Percentiles rank a stretch among this genome's conserved stretches.
Conservation (phyloP, 2,888 invertebrate genomes). For the Brachylomia viminalis region DNA sequence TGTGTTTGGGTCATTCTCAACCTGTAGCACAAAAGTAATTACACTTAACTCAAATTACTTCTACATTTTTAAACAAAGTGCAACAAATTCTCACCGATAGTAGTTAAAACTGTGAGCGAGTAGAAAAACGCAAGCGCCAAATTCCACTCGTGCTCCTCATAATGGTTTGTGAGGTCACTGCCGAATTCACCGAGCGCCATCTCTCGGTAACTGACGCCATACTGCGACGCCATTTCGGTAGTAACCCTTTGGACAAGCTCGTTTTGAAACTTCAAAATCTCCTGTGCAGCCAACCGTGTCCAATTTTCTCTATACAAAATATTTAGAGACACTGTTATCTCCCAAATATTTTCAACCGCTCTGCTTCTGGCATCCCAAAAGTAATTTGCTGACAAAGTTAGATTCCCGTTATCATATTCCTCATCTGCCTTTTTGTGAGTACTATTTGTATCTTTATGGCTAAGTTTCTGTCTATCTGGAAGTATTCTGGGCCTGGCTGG, state of each 20-base stretch:
- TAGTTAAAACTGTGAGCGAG: conserved; percentile 98
- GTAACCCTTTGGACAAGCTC: conserved; percentile 95
- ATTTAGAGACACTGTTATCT: conserved; percentile 96
- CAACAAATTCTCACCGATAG: conserved; percentile 93
- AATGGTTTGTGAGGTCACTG: conserved; percentile 84
- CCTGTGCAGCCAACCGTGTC: conserved; percentile 95
- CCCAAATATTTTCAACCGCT: conserved; percentile 97
- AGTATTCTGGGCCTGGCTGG: conserved; percentile 88
- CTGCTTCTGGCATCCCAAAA: conserved; percentile 88
- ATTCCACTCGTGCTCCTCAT: conserved; percentile 95
- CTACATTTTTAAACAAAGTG: conserved; percentile 45
- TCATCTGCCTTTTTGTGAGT: conserved; percentile 85
- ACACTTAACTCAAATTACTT: conserved; percentile 23
- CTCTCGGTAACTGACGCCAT: conserved; percentile 89
- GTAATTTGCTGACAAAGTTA: conserved; percentile 86
- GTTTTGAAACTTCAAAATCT: conserved; percentile 95
- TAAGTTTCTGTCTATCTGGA: conserved; percentile 88
- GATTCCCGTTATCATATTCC: conserved; percentile 83
- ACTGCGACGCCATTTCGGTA: conserved; percentile 93
- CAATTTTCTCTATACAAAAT: conserved; percentile 97
- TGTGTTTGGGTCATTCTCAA: background rate
- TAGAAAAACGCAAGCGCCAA: conserved; percentile 98
- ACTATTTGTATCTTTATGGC: conserved; percentile 86
- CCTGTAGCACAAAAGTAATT: background rate
- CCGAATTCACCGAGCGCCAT: conserved; percentile 88